Base-by-base conservation (phyloP, 1,140 invertebrate species). In the Drosophila lacteicornis region DNA sequence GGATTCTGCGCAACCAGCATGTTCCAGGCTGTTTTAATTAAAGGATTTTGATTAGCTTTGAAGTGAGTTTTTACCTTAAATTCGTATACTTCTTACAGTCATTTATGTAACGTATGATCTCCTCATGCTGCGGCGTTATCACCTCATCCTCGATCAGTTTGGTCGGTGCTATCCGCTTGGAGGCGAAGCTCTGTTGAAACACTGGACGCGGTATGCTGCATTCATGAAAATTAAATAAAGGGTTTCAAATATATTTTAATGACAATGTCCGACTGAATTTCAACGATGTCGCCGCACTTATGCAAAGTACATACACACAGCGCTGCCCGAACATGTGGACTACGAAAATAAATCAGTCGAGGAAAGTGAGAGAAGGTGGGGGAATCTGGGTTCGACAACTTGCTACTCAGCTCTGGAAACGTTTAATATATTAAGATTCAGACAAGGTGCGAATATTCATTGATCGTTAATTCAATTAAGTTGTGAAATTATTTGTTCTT, bases 71-170 rank as follows among this genome's bases (percentile, higher is more conserved):
- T 40, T 79, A 92, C 91, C 19, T 19, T 19, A 19, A 19, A 19
- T 19, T 19, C 19, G 19, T 19, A 19, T 19, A 19, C 19, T 19
- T 19, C 19, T 19, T 79, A 92, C 91, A 92, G 36, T 92, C 91
- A 68, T 91, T 92, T 74, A 94, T 92, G 75, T 93, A 94, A 77
- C 93, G 92, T 53, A 94, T 93, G 43, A 94, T 92, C 83, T 94
- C 93, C 70, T 93, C 93, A 65, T 94, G 93, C 63, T 94, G 93
- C 17, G 93, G 93, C 22, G 91, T 92, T 63, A 92, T 82, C 57
- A 91, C 80, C 69, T 87, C 86, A 55, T 91, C 85, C 61, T 93
- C 91, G 62, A 93, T 84, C 22, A 91, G 82, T 63, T 91, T 92
- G 66, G 81, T 91, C 43, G 85, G 88, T 38, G 78, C 67, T 60